These are phyloP conservation scores for Teinopalpus imperialis DNA, from an alignment of 2,888 invertebrate genomes.

Conservation along the genomic window DNA sequence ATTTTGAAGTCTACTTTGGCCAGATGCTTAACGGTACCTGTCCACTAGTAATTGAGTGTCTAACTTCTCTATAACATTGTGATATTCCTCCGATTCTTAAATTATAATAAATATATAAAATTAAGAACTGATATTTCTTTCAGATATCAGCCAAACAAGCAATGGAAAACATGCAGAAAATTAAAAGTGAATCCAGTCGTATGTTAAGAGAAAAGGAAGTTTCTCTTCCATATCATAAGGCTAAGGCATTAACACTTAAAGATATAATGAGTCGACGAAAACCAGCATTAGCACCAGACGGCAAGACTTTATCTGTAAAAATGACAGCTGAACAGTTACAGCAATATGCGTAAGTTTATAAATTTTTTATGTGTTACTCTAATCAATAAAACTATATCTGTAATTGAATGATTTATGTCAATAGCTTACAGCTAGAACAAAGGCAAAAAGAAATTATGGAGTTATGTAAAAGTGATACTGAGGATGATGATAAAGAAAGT, in stretches of 20 bases:
- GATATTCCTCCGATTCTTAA: too few relatives aligned
- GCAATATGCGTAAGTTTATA: constrained; percentile 83
- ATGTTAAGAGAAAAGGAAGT: constrained; percentile 88
- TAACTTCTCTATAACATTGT: too few relatives aligned
- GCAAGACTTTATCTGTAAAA: constrained; percentile 78
- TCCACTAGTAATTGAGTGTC: too few relatives aligned
- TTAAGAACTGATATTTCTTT: too few relatives aligned
- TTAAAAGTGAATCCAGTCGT: constrained; percentile 92
- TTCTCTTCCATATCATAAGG: constrained; percentile 92
- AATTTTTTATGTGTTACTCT: constrained; percentile 12
- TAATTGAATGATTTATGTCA: constrained; percentile 6
- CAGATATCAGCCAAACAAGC: constrained; percentile 86
- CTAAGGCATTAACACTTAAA: constrained; percentile 88
- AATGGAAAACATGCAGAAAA: constrained; percentile 86
- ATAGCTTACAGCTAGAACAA: constrained; percentile 85
- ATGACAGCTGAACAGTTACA: constrained; percentile 86
- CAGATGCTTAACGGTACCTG: too few relatives aligned
- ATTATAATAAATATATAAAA: too few relatives aligned
- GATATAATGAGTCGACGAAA: constrained; percentile 86
- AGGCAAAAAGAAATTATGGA: constrained; percentile 88
- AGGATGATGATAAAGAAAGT: constrained; percentile 60
- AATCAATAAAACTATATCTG: not conserved
- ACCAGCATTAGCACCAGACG: constrained; percentile 58
- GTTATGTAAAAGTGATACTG: constrained; percentile 88
- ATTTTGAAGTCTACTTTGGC: too few relatives aligned